Percentiles rank a stretch among this genome's conserved stretches.
phyloP scores from a whole-genome alignment of 92 coral and sea anemone species.

The Galaxea fascicularis region DNA sequence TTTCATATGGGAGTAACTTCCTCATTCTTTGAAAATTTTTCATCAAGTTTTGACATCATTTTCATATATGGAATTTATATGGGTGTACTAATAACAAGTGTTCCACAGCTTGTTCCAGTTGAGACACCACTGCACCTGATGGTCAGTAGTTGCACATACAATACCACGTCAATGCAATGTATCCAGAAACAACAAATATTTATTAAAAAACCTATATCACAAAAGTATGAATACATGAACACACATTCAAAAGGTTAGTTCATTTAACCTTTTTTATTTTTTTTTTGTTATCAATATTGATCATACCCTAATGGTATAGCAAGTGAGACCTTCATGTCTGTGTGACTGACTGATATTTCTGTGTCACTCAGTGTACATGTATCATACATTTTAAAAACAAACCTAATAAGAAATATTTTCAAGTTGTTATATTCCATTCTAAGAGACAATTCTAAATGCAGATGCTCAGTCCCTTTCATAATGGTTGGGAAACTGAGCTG shows the following conservation, averaged over 20 bases:
- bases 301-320: too few relatives aligned
- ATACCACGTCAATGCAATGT: conserved; percentile 6
- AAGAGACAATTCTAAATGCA: background rate
- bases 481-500: conserved; percentile 49
- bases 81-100: conserved; percentile 19
- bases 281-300: too few relatives aligned
- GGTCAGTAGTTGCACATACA: conserved; percentile 10
- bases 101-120: conserved; percentile 12
- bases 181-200: conserved; percentile 16
- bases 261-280: background rate
- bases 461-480: conserved; percentile 46
- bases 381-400: too few relatives aligned
- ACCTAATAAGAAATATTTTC: too few relatives aligned
- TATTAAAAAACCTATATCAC: conserved; percentile 14
- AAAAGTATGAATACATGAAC: background rate
- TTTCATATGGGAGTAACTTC: conserved; percentile 14
- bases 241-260: background rate
- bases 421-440: background rate
- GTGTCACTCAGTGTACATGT: too few relatives aligned
- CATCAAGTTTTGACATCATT: conserved; percentile 15
- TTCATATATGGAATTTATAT: conserved; percentile 21
- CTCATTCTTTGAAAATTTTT: conserved; percentile 5
- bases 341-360: too few relatives aligned
- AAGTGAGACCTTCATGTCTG: too few relatives aligned
- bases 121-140: background rate